Percentiles rank a stretch among this genome's conserved stretches.
Evolutionary conservation across 2,797 vertebrate species (phyloP).

Genomic region (Enoplosus armatus): DNA sequence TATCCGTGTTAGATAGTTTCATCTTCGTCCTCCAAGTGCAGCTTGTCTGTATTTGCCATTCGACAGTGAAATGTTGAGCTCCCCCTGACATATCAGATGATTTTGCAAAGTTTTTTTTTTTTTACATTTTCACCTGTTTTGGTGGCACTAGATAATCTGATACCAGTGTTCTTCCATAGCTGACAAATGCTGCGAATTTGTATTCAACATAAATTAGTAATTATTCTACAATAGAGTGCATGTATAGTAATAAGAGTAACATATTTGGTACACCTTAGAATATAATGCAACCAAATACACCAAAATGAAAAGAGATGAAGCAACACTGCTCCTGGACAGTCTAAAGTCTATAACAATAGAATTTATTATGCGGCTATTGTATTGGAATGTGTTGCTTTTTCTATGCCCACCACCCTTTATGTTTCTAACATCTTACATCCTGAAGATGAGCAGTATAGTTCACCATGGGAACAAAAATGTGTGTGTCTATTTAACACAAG

Average conservation of each 20-base stretch:
- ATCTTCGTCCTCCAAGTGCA: slow-evolving; percentile 27
- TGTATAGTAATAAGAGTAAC: not conserved
- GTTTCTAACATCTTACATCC: slow-evolving; percentile 23
- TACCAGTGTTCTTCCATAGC: slow-evolving; percentile 10
- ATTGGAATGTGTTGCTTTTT: not conserved
- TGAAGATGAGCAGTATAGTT: slow-evolving; percentile 23
- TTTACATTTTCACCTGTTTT: slow-evolving; percentile 10
- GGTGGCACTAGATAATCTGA: slow-evolving; percentile 9
- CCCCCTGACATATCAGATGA: slow-evolving; percentile 2
- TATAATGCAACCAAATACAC: not conserved
- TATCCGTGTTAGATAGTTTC: slow-evolving; percentile 16
- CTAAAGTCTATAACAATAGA: no score
- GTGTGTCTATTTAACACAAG: slow-evolving; percentile 49
- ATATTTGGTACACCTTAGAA: not conserved
- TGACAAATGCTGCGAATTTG: slow-evolving; percentile 19
- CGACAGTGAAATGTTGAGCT: slow-evolving; percentile 6
- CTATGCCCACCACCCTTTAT: not conserved
- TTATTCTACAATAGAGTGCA: not conserved
- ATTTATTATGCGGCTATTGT: not conserved
- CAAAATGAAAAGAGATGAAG: not conserved
- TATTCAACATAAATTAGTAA: no score
- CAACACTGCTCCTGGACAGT: not conserved
- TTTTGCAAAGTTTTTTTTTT: not conserved
- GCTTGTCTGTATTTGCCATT: slow-evolving; percentile 32
- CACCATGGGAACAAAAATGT: slow-evolving; percentile 44